A percentile compares a stretch with the other conserved stretches of the same genome.
Evolutionary conservation across 2,888 invertebrate species (phyloP).

Genomic region (Phorcus lineatus): DNA sequence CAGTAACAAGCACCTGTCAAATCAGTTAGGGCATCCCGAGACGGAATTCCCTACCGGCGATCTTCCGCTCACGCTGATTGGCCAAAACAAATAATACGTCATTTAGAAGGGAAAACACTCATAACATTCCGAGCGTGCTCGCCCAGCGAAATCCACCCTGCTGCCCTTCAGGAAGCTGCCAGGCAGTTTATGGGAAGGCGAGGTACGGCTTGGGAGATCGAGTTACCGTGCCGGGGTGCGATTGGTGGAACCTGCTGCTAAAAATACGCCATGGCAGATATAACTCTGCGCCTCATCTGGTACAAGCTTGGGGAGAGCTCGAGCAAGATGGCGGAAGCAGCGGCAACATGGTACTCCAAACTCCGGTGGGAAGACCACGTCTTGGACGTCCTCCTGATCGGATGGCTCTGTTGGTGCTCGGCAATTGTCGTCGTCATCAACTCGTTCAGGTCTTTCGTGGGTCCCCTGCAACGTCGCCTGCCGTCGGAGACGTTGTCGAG

Average conservation of each 20-base stretch:
- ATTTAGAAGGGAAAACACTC: slow-evolving; percentile 27
- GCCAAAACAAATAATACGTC: slow-evolving; percentile 21
- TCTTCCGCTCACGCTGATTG: slow-evolving; percentile 5
- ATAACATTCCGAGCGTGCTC: slow-evolving; percentile 17
- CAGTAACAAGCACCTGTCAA: background rate
- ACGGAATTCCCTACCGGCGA: slow-evolving; percentile 1
- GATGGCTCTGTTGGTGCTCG: slow-evolving; percentile 70
- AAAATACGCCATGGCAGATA: slow-evolving; percentile 69
- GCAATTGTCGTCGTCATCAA: slow-evolving; percentile 66
- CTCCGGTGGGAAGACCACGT: slow-evolving; percentile 70
- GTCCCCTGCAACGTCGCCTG: slow-evolving; percentile 63
- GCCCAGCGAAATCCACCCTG: background rate
- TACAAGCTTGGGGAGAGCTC: slow-evolving; percentile 72
- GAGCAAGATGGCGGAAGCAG: slow-evolving; percentile 70
- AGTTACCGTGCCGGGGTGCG: slow-evolving; percentile 56
- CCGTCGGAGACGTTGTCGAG: slow-evolving; percentile 47
- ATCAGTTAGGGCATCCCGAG: slow-evolving; percentile 8
- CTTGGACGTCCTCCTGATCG: slow-evolving; percentile 71
- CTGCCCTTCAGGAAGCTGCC: slow-evolving; percentile 32
- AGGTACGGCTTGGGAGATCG: slow-evolving; percentile 57
- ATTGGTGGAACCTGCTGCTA: slow-evolving; percentile 57
- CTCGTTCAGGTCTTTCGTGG: slow-evolving; percentile 67
- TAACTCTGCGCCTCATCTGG: slow-evolving; percentile 73
- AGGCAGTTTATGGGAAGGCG: slow-evolving; percentile 67
- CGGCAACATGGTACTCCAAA: slow-evolving; percentile 66